Conservation (phyloP, 2,113 vertebrate species). For the Alouatta palliata region DNA sequence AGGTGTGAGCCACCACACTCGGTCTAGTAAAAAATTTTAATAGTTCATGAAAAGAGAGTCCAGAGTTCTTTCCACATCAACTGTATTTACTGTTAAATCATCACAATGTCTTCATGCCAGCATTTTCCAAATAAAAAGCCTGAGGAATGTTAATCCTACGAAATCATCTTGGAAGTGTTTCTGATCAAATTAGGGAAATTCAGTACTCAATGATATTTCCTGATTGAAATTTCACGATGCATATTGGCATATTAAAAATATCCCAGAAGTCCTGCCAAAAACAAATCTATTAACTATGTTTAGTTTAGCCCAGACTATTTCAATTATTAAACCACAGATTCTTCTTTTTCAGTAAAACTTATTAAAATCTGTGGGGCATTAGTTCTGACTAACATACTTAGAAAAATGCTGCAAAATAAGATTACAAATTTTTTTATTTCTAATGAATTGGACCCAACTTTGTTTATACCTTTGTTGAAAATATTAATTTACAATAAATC, state of each 20-base stretch:
- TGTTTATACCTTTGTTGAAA: neutral
- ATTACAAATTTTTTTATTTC: neutral
- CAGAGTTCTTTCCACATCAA: neutral
- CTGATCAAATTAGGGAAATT: neutral
- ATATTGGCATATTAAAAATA: neutral
- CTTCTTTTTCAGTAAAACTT: neutral
- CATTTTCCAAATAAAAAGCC: constrained; percentile 9
- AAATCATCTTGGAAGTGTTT: neutral
- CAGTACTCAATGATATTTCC: neutral
- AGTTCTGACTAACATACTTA: neutral
- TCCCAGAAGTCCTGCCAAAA: neutral
- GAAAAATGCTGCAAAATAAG: neutral
- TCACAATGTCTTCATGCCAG: neutral
- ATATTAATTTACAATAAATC: neutral
- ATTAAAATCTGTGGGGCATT: neutral
- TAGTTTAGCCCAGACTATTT: neutral
- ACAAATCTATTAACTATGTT: neutral
- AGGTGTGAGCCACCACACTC: too few species aligned
- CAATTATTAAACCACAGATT: neutral
- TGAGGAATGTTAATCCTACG: neutral
- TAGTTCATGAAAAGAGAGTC: neutral
- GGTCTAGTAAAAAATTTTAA: neutral
- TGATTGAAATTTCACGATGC: neutral
- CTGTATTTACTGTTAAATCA: neutral
- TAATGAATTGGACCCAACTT: neutral